phyloP scores from a whole-genome alignment of 2,113 vertebrate species.

The Tetrao urogallus region DNA sequence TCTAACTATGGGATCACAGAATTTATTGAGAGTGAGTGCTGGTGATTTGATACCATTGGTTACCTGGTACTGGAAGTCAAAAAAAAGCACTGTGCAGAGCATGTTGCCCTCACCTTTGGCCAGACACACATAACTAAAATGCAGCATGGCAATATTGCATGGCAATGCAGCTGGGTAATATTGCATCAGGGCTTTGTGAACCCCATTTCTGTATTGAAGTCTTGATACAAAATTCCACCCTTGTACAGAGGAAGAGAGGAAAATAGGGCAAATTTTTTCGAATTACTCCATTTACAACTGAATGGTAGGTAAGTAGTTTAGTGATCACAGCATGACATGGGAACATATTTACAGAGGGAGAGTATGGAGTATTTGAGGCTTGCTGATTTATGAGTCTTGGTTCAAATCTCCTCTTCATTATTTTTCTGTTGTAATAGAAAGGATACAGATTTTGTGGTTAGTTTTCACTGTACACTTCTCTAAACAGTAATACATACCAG shows the following conservation, averaged over 20 bases:
- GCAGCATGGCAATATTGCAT: not conserved
- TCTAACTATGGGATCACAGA: not conserved
- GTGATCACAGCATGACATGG: not conserved
- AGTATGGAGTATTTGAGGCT: not conserved
- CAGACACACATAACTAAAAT: not conserved
- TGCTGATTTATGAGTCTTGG: conserved; percentile 23
- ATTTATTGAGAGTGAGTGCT: not conserved
- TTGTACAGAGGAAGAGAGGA: not conserved
- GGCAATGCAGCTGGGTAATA: not conserved
- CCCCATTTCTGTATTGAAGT: no score
- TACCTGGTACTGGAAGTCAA: not conserved
- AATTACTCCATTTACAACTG: not conserved
- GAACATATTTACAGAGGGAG: conserved; percentile 7
- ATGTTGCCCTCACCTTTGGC: not conserved
- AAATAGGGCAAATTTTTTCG: not conserved
- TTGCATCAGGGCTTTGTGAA: not conserved
- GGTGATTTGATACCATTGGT: not conserved
- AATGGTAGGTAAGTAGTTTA: not conserved
- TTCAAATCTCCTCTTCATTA: not conserved
- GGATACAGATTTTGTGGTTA: not conserved
- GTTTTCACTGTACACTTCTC: not conserved
- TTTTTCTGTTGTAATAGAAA: conserved; percentile 35
- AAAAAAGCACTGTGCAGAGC: not conserved
- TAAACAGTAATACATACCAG: not conserved
- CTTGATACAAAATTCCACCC: not conserved